These are phyloP conservation scores for Pitangus sulphuratus DNA, from an alignment of 2,797 vertebrate genomes.

Conservation along the genomic window DNA sequence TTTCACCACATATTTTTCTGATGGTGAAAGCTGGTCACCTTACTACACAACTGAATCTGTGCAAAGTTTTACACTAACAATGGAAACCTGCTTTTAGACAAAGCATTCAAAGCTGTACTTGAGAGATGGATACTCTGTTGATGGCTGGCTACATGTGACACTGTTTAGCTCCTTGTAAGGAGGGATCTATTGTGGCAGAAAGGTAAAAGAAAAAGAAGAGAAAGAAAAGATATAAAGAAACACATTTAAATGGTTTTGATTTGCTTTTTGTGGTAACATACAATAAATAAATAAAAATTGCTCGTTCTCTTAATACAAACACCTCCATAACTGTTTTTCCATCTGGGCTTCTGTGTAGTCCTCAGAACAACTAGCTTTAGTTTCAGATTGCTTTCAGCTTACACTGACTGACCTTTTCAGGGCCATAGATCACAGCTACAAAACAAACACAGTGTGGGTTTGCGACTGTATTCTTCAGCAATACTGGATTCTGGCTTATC, in stretches of 20 bases:
- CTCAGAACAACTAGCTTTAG: neutral
- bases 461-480: neutral
- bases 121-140: too few relatives aligned
- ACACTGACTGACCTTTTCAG: neutral
- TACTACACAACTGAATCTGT: neutral
- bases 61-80: neutral
- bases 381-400: neutral
- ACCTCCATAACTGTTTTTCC: neutral
- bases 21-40: accelerated
- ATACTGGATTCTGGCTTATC: neutral
- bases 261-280: neutral
- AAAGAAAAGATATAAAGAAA: neutral
- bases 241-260: neutral
- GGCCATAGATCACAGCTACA: neutral
- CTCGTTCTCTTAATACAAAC: neutral
- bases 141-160: neutral
- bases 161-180: neutral
- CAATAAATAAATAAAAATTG: neutral
- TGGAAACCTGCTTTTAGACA: neutral
- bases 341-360: neutral
- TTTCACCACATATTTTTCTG: neutral
- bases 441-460: accelerated
- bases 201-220: neutral
- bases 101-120: neutral
- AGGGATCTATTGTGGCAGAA: neutral